These are phyloP conservation scores for Calyptomena viridis DNA, from an alignment of 2,113 vertebrate genomes.

Conservation along the genomic window DNA sequence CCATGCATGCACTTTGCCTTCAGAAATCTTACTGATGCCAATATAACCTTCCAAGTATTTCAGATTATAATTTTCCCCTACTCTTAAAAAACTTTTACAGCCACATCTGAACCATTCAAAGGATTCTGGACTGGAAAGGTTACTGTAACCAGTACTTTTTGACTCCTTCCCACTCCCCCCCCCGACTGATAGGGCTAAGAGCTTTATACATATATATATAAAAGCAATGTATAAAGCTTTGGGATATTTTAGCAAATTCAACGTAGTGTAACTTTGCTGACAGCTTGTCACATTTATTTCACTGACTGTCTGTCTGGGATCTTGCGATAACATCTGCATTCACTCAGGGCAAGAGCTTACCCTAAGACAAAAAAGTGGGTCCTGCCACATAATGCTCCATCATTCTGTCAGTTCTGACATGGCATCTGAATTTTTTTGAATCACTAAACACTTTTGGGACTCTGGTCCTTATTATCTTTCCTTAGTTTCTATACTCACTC, in stretches of 20 bases:
- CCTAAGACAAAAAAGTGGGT: conserved; percentile 84
- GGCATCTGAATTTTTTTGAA: conserved; percentile 88
- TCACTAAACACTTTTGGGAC: conserved; percentile 87
- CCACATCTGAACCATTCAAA: conserved; percentile 2
- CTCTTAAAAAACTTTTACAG: conserved; percentile 7
- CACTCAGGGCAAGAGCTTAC: conserved; percentile 91
- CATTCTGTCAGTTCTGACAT: conserved; percentile 85
- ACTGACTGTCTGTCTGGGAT: conserved; percentile 85
- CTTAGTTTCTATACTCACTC: conserved; percentile 76
- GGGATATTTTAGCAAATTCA: conserved; percentile 82
- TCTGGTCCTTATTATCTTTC: conserved; percentile 85
- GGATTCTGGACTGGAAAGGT: background rate
- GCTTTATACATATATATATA: background rate
- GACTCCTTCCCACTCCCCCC: background rate
- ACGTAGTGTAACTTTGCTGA: conserved; percentile 83
- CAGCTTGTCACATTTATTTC: conserved; percentile 88
- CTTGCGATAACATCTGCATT: conserved; percentile 94
- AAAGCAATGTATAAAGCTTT: conserved; percentile 68
- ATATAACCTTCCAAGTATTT: background rate
- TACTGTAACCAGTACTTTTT: background rate
- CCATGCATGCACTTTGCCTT: background rate
- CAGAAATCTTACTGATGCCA: conserved; percentile 31
- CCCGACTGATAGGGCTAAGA: conserved; percentile 21
- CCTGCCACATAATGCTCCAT: conserved; percentile 84
- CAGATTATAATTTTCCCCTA: background rate